Conservation (phyloP, 1,140 invertebrate genomes). For the Caenorhabditis remanei region DNA sequence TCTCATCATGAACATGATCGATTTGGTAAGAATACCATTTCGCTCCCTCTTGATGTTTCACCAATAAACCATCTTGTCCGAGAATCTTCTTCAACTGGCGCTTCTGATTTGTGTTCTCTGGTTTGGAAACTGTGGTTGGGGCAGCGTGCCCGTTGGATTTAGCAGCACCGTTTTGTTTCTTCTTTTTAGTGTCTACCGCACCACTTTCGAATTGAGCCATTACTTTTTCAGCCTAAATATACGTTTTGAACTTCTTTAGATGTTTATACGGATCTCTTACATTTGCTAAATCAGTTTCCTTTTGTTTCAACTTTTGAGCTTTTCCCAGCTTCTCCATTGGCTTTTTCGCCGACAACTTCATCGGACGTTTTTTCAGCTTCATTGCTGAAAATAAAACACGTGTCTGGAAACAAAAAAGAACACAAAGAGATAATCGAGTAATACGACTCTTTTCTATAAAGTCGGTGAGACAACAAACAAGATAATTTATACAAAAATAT, state of each 20-base stretch:
- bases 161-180: neutral
- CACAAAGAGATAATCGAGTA: no score
- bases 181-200: neutral
- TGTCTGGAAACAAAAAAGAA: neutral
- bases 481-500: constrained; percentile 5
- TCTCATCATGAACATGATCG: constrained; percentile 41
- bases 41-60: constrained; percentile 48
- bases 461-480: no score
- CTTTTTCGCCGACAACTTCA: constrained; percentile 23
- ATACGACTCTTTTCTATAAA: no score
- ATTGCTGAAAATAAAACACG: neutral
- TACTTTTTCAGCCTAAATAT: constrained; percentile 18
- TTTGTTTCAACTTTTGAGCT: neutral
- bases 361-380: constrained; percentile 45
- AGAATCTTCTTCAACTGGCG: constrained; percentile 48
- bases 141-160: neutral
- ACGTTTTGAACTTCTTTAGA: neutral
- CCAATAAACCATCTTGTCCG: neutral
- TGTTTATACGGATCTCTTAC: neutral
- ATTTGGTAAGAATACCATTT: constrained; percentile 56
- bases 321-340: constrained; percentile 33
- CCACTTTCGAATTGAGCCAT: constrained; percentile 45
- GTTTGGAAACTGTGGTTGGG: neutral
- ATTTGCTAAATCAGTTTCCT: neutral
- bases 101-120: neutral